phyloP scores from a whole-genome alignment of 1,140 invertebrate species.

The Varroa destructor region DNA sequence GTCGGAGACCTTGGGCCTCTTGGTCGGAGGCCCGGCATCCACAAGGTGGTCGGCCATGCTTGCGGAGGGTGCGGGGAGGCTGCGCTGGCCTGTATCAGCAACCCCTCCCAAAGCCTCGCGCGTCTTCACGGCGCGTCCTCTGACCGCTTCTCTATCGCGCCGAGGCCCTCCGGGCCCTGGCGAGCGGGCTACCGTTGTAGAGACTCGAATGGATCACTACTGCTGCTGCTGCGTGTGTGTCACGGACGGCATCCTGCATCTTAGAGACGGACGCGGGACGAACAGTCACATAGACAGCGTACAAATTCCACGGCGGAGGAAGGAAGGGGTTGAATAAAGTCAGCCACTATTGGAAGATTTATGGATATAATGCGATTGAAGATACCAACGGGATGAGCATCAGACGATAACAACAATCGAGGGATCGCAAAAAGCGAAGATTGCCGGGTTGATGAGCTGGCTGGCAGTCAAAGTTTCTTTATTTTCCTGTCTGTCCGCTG shows the following conservation, averaged over 20 bases:
- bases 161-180: slow-evolving; percentile 12
- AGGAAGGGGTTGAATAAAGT: too few species aligned
- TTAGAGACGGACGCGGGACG: slow-evolving; percentile 18
- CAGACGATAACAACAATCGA: too few species aligned
- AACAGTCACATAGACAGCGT: not conserved
- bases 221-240: not conserved
- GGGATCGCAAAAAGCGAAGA: too few species aligned
- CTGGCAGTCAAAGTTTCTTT: too few species aligned
- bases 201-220: not conserved
- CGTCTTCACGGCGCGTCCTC: slow-evolving; percentile 6
- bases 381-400: too few species aligned
- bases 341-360: too few species aligned
- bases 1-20: slow-evolving; percentile 25
- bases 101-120: slow-evolving; percentile 13
- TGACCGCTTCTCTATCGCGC: not conserved
- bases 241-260: slow-evolving; percentile 13
- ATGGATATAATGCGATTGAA: too few species aligned
- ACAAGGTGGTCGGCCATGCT: slow-evolving; percentile 26
- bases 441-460: too few species aligned
- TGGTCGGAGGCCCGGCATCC: slow-evolving; percentile 14
- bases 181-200: not conserved
- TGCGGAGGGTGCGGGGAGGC: slow-evolving; percentile 10
- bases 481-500: too few species aligned
- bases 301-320: too few species aligned
- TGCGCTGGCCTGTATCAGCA: slow-evolving; percentile 25